Conservation (phyloP, 1,140 invertebrate species). For the Ostrea edulis region DNA sequence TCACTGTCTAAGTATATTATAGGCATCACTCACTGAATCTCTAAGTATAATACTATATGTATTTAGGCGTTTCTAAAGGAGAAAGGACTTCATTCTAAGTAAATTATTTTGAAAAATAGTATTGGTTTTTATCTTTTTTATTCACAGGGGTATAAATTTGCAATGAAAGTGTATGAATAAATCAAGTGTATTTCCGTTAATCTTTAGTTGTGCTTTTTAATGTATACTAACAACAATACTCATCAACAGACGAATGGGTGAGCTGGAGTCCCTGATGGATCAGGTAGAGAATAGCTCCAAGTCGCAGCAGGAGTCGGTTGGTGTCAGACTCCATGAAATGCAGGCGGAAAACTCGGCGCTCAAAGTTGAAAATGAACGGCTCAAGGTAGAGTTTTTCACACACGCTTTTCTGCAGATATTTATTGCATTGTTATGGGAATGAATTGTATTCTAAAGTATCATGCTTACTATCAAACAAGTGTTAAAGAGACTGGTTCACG, state of each 20-base stretch:
- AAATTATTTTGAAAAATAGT: not conserved
- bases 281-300: conserved; percentile 72
- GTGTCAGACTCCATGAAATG: conserved; percentile 69
- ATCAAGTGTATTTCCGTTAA: not conserved
- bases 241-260: conserved; percentile 66
- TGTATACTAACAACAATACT: not conserved
- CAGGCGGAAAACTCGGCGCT: conserved; percentile 67
- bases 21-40: conserved; percentile 3
- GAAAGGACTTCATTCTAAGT: not conserved
- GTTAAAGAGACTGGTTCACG: no score
- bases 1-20: not conserved
- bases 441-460: not conserved
- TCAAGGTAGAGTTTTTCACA: conserved; percentile 69
- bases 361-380: conserved; percentile 73
- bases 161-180: not conserved
- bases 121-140: not conserved
- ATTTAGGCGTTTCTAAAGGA: not conserved
- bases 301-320: conserved; percentile 68
- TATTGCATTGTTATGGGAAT: not conserved
- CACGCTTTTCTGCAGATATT: not conserved
- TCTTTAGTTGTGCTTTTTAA: not conserved
- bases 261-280: conserved; percentile 74
- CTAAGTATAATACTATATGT: not conserved
- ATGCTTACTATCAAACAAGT: no score
- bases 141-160: not conserved